Percentiles rank a stretch among this genome's conserved stretches.
Conservation (phyloP, 2,113 vertebrate species). For the Microtus pennsylvanicus region DNA sequence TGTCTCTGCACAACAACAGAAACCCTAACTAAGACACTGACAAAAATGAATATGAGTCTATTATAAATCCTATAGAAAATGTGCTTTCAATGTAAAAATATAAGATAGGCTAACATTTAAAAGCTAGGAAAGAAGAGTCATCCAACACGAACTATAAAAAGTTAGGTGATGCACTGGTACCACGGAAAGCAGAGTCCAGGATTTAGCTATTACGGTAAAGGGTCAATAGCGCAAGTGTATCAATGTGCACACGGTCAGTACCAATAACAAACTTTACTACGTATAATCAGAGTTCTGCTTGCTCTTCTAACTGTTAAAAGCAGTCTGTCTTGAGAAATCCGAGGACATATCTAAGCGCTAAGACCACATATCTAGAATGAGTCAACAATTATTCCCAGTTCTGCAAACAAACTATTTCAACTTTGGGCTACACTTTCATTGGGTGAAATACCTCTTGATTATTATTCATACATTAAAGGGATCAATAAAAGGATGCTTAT, state of each 20-base stretch:
- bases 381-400: conserved; percentile 23
- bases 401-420: conserved; percentile 41
- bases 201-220: background rate
- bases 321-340: conserved; percentile 23
- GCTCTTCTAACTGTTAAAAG: conserved; percentile 54
- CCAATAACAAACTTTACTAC: conserved; percentile 40
- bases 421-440: background rate
- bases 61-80: background rate
- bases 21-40: background rate
- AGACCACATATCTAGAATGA: conserved; percentile 1
- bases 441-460: conserved; percentile 44
- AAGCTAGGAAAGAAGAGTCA: background rate
- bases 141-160: conserved; percentile 6
- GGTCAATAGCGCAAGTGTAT: background rate
- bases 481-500: conserved; percentile 48
- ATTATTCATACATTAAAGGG: background rate
- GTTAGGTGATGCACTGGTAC: background rate
- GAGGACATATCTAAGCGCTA: conserved; percentile 32
- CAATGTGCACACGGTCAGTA: background rate
- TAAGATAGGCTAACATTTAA: background rate
- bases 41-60: background rate
- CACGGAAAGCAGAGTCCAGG: background rate
- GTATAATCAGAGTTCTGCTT: conserved; percentile 19
- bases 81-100: background rate
- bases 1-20: no score